A percentile compares a stretch with the other conserved stretches of the same genome.
Conservation (phyloP, 2,797 vertebrate genomes). For the Lepus townsendii region DNA sequence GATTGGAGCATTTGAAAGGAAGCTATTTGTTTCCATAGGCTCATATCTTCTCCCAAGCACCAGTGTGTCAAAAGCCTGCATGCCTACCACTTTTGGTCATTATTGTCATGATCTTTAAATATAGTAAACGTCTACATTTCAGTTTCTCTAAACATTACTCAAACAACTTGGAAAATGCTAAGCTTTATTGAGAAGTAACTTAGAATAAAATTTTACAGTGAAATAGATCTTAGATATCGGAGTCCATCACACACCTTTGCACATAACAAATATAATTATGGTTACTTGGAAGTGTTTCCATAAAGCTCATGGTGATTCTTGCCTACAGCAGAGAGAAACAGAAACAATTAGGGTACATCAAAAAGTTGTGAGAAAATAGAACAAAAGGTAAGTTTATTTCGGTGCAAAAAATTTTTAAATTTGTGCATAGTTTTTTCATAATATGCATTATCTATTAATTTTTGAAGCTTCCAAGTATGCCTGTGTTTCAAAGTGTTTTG, state of each 20-base stretch:
- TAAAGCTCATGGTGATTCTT: constrained; percentile 75
- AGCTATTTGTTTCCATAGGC: not conserved
- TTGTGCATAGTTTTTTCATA: too few species aligned
- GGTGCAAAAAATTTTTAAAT: too few species aligned
- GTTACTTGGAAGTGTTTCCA: constrained; percentile 76
- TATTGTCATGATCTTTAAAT: constrained; percentile 25
- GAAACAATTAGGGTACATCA: not conserved
- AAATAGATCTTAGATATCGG: not conserved
- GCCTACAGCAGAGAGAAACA: constrained; percentile 55
- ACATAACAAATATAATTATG: constrained; percentile 18
- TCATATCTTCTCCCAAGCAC: not conserved
- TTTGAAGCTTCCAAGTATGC: too few species aligned
- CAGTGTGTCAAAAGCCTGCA: not conserved
- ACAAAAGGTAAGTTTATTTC: too few species aligned
- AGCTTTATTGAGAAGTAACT: constrained; percentile 75
- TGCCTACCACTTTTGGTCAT: not conserved
- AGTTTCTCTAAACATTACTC: not conserved
- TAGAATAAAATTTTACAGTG: constrained; percentile 59
- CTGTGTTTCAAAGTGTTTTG: too few species aligned
- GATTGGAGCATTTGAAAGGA: not conserved
- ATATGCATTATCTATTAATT: too few species aligned
- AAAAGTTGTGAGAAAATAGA: too few species aligned
- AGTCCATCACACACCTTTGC: not conserved
- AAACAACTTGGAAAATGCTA: constrained; percentile 72
- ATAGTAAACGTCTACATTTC: constrained; percentile 34